Base-by-base conservation (phyloP, 1,140 invertebrate genomes). In the Drosophila orena region DNA sequence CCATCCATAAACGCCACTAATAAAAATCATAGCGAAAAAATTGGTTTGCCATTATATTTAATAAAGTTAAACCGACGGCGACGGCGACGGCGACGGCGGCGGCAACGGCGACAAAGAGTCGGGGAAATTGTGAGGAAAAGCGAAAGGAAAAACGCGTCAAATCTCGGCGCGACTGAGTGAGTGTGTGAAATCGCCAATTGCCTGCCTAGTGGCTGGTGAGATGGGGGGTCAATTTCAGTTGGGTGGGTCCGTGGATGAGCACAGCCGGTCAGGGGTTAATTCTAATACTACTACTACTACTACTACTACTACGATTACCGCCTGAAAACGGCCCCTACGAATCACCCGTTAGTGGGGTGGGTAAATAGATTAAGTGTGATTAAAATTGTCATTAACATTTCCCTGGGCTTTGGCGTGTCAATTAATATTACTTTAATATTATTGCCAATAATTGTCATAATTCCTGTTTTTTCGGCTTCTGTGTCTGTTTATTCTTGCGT, bases 381-480 rank as follows among this genome's bases (percentile, higher is more conserved):
- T 76, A 76, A 76, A 76, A 76, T 58, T 76, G 72, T 76, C 71
- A 66, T 76, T 76, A 66, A 76, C 72, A 66, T 76, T 66, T 76
- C 62, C 56, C 34, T 56, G 54, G 55, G 30, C 43, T 68, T 76
- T 60, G 49, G 72, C 49, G 50, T 77, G 81, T 86, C 78, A 78
- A 81, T 85, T 86, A 71, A 78, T 62, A 62, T 75, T 59, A 54
- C 64, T 66, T 81, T 79, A 86, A 86, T 86, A 47, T 58, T 77
- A 81, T 81, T 70, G 71, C 55, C 70, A 58, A 83, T 70, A 79
- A 79, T 78, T 81, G 73, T 86, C 74, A 81, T 81, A 69, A 62
- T 77, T 73, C 22, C 34, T 11, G 30, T 57, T 38, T 61, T 64
- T 65, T 17, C 17, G 0, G 17, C 1, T 17, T 0, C 17, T 17